phyloP scores from a whole-genome alignment of 2,113 vertebrate genomes.

The Mixornis gularis region DNA sequence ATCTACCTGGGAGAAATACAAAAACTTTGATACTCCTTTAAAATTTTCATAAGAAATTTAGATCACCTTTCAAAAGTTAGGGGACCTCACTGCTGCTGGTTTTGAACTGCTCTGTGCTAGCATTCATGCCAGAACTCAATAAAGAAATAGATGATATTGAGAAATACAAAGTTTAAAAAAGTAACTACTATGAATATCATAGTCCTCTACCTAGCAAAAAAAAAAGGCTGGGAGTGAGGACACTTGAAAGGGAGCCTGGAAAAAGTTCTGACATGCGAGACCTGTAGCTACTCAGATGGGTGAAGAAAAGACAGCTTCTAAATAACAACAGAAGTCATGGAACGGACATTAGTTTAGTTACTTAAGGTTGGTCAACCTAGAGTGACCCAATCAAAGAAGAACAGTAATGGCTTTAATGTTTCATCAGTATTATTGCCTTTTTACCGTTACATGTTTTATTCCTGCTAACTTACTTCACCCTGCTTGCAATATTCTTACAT shows the following conservation, averaged over 20 bases:
- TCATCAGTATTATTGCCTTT: neutral
- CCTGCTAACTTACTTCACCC: neutral
- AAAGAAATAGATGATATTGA: neutral
- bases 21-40: neutral
- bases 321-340: neutral
- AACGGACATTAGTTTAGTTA: neutral
- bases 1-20: neutral
- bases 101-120: neutral
- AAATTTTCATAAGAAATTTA: neutral
- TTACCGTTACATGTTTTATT: neutral
- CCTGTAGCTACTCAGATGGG: accelerated
- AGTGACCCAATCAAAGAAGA: neutral
- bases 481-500: neutral
- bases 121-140: neutral
- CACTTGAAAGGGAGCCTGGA: neutral
- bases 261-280: neutral
- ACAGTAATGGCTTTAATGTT: neutral
- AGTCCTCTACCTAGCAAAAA: neutral
- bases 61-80: neutral
- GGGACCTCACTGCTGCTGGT: neutral
- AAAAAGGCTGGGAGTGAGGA: neutral
- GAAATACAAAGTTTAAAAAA: neutral
- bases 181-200: neutral
- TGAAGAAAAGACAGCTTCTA: neutral
- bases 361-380: neutral